Base-by-base conservation (phyloP, 1,140 invertebrate species). In the Leptinotarsa defecta region DNA sequence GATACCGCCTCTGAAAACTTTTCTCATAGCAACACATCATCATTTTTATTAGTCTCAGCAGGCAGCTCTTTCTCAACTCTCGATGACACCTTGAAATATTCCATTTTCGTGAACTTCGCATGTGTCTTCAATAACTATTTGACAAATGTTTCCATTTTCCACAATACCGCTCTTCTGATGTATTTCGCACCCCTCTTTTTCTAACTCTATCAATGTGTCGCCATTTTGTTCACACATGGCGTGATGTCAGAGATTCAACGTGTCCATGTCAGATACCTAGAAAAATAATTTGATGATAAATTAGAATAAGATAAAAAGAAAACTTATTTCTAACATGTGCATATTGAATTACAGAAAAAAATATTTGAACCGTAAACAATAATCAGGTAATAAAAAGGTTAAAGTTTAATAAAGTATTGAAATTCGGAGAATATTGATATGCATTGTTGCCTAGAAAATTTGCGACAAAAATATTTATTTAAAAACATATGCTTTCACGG, bases 221-320 rank as follows among this genome's bases (percentile, higher is more conserved):
- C 76, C 80, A 72, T 82, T 82, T 24, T 84, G 81, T 73, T 81
- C 81, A 79, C 82, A 83, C 24, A 83, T 76, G 70, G 77, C 81
- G 80, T 84, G 83, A 77, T 84, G 84, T 85, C 84, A 85, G 67
- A 83, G 81, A 71, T 83, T 83, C 76, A 83, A 74, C n/a, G 82
- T 79, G 67, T 84, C 81, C 61, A 78, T 78, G 65, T 84, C 81
- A 22, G 81, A 81, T 74, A 80, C 74, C 79, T 80, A 43, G n/a
- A 49, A 68, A 71, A 43, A 43, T 43, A 43, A 43, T 43, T 43
- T 43, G 8, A 43, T 43, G 34, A 11, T 11, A 11, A 1, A 43
- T 11, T 43, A 43, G 34, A 43, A 43, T 43, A 11, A 43, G 34
- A 43, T 34, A 43, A 11, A 43, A 43, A 11, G 8, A 3, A 11